These are phyloP conservation scores for Meganola albula DNA, from an alignment of 2,888 invertebrate genomes.

Conservation along the genomic window DNA sequence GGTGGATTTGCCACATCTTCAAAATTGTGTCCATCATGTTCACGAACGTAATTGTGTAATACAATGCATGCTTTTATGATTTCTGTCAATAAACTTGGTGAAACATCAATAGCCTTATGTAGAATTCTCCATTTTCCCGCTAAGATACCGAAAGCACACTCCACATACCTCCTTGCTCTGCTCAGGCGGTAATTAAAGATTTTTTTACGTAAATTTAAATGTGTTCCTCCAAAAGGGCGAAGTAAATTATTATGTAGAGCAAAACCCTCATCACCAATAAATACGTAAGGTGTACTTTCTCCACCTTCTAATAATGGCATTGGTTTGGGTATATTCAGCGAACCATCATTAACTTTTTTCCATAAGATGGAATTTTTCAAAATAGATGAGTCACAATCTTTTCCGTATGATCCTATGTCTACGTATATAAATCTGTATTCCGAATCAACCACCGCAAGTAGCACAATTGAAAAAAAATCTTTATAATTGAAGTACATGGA, in stretches of 20 bases:
- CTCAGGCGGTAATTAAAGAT: conserved; percentile 21
- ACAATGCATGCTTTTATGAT: conserved; percentile 13
- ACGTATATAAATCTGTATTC: conserved; percentile 23
- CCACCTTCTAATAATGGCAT: conserved; percentile 20
- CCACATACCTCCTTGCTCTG: conserved; percentile 17
- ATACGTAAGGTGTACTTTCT: conserved; percentile 17
- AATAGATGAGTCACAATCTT: conserved; percentile 7
- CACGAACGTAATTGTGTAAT: conserved; percentile 27
- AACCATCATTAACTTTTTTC: conserved; percentile 17
- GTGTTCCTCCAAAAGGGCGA: conserved; percentile 20
- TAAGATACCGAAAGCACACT: conserved; percentile 22
- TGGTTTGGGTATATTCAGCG: conserved; percentile 22
- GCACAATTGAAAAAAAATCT: conserved; percentile 22
- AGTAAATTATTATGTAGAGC: conserved; percentile 20
- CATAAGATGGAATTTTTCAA: conserved; percentile 20
- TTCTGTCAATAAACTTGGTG: conserved; percentile 18
- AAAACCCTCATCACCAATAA: conserved; percentile 21
- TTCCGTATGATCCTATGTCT: conserved; percentile 21
- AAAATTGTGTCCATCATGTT: conserved; percentile 25
- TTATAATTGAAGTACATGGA: conserved; percentile 23
- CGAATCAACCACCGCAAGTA: conserved; percentile 23
- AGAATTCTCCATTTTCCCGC: conserved; percentile 22
- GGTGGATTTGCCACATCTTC: conserved; percentile 25
- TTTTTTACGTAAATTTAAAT: conserved; percentile 19
- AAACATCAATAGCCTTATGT: conserved; percentile 24